These are phyloP conservation scores for Eupithecia dodoneata DNA, from an alignment of 2,888 invertebrate species.

Conservation along the genomic window DNA sequence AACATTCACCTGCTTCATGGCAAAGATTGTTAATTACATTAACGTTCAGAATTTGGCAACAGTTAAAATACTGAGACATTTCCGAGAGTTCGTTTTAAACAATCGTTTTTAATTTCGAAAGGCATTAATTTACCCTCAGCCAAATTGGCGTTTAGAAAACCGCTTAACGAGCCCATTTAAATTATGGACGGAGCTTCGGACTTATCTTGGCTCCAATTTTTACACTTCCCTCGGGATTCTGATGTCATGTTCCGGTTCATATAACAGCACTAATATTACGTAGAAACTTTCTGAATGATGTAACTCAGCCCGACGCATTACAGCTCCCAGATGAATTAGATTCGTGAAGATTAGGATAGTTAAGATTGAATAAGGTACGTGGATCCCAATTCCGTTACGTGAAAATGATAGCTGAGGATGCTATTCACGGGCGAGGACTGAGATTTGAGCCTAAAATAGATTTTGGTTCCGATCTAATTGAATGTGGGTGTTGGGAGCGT, in stretches of 20 bases:
- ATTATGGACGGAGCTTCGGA: conserved; percentile 46
- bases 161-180: conserved; percentile 46
- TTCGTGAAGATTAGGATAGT: conserved; percentile 31
- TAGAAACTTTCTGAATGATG: conserved; percentile 49
- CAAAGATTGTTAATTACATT: conserved; percentile 6
- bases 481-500: conserved; percentile 36
- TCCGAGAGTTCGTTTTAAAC: conserved; percentile 7
- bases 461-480: conserved; percentile 35
- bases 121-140: conserved; percentile 39
- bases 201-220: conserved; percentile 48
- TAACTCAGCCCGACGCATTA: conserved; percentile 41
- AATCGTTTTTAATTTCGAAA: conserved; percentile 31
- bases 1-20: conserved; percentile 1
- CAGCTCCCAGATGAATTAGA: conserved; percentile 45
- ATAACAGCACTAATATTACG: conserved; percentile 54
- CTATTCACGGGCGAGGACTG: conserved; percentile 28
- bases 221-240: conserved; percentile 47
- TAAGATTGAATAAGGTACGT: conserved; percentile 18
- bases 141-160: conserved; percentile 48
- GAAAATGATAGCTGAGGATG: conserved; percentile 32
- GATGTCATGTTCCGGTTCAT: conserved; percentile 44
- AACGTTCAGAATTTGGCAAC: conserved; percentile 12
- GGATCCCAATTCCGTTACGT: conserved; percentile 29
- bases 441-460: conserved; percentile 35
- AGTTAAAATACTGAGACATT: conserved; percentile 4